Evolutionary conservation across 2,113 vertebrate species (phyloP).

Genomic region (Takifugu bimaculatus): DNA sequence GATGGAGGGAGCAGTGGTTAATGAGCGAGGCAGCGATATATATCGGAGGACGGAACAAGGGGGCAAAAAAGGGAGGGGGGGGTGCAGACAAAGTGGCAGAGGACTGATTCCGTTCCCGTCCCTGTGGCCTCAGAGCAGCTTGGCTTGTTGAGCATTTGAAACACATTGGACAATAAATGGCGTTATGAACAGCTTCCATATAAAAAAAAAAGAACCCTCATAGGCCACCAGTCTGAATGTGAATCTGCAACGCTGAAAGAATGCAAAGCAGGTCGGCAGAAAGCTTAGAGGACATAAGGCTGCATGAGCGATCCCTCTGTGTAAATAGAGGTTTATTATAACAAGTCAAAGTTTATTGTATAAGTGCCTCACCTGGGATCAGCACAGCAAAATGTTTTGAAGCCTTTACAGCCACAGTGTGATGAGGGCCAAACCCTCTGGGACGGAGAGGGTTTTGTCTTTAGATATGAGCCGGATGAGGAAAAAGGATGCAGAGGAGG

Average conservation of each 20-base stretch:
- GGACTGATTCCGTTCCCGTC: conserved; percentile 34
- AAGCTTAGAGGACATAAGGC: conserved; percentile 20
- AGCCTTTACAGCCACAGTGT: conserved; percentile 23
- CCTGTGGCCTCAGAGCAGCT: conserved; percentile 34
- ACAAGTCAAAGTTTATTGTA: conserved; percentile 34
- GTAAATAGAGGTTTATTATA: conserved; percentile 60
- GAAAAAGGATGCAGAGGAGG: conserved; percentile 17
- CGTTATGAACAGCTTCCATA: conserved; percentile 53
- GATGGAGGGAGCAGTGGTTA: conserved; percentile 34
- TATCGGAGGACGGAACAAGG: conserved; percentile 50
- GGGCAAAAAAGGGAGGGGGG: conserved; percentile 22
- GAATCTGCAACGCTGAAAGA: conserved; percentile 39
- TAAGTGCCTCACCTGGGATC: conserved; percentile 52
- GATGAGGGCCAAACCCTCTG: conserved; percentile 37
- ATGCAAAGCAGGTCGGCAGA: conserved; percentile 44
- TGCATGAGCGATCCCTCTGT: conserved; percentile 37
- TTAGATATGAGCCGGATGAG: conserved; percentile 29
- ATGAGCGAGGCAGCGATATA: conserved; percentile 58
- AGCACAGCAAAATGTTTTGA: conserved; percentile 22
- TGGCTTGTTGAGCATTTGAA: conserved; percentile 51
- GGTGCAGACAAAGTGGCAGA: conserved; percentile 5
- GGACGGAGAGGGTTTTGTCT: conserved; percentile 43
- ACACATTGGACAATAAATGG: conserved; percentile 53
- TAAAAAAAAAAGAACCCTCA: conserved; percentile 38
- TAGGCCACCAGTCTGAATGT: conserved; percentile 50